Evolutionary conservation across 2,888 invertebrate genomes (phyloP).

Genomic region (Thereva unica): DNA sequence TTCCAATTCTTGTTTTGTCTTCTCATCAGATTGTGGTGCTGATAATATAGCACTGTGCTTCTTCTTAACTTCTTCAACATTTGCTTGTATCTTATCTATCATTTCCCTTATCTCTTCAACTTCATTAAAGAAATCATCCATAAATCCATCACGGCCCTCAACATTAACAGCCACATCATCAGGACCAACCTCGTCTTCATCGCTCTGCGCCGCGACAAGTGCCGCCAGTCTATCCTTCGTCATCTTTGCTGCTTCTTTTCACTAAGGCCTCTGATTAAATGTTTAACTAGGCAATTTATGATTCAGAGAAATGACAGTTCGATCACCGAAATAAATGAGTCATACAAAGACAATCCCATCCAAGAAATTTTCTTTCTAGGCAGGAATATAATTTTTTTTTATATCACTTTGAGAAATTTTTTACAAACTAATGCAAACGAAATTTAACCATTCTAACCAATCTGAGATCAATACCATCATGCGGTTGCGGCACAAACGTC

Average conservation of each 20-base stretch:
- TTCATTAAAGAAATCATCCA: constrained; percentile 99
- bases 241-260: constrained; percentile 63
- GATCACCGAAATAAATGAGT: no score
- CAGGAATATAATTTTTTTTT: no score
- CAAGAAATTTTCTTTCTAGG: no score
- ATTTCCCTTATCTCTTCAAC: constrained; percentile 99
- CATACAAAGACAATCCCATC: no score
- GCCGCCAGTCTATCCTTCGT: constrained; percentile 98
- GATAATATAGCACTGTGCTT: constrained; percentile 99
- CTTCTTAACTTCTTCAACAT: constrained; percentile 99
- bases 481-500: no score
- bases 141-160: constrained; percentile 90
- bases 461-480: no score
- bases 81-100: constrained; percentile 99
- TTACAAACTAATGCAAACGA: no score
- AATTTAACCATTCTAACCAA: no score
- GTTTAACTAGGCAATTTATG: no score
- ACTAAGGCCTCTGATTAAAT: no score
- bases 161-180: constrained; percentile 96
- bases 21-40: constrained; percentile 98
- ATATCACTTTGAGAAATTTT: no score
- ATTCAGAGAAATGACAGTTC: no score
- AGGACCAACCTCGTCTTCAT: constrained; percentile 92
- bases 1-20: constrained; percentile 99
- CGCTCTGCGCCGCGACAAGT: constrained; percentile 96